These are phyloP conservation scores for Sinopyrophorus schimmeli DNA, from an alignment of 2,888 invertebrate genomes.

Conservation along the genomic window DNA sequence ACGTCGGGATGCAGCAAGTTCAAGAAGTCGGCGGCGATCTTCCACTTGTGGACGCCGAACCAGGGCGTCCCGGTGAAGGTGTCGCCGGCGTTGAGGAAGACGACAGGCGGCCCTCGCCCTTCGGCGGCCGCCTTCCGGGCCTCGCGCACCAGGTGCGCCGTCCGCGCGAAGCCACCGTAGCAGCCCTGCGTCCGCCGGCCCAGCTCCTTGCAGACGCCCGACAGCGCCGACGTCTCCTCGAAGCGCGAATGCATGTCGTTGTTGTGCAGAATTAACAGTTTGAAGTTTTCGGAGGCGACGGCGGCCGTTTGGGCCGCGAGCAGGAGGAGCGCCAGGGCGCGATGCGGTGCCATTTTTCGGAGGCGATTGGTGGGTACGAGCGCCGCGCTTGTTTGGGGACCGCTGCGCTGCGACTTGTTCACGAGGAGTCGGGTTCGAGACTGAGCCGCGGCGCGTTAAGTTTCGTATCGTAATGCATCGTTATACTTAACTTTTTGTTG, in stretches of 20 bases:
- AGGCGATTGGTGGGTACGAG: no score
- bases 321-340: no score
- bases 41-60: constrained; percentile 82
- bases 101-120: constrained; percentile 64
- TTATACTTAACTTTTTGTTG: no score
- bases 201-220: constrained; percentile 60
- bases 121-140: constrained; percentile 60
- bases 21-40: constrained; percentile 76
- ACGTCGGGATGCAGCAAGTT: constrained; percentile 81
- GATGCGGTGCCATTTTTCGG: no score
- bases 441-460: no score
- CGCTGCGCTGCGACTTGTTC: no score
- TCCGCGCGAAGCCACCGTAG: constrained; percentile 86
- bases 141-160: constrained; percentile 65
- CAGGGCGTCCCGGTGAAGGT: constrained; percentile 88
- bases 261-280: constrained; percentile 80
- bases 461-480: no score
- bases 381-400: no score
- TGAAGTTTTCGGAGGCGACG: constrained; percentile 40
- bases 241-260: constrained; percentile 91
- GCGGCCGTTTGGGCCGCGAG: no score
- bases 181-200: constrained; percentile 65
- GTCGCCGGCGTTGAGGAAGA: constrained; percentile 91
- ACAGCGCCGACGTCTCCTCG: constrained; percentile 74
- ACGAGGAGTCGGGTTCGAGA: no score